phyloP scores from a whole-genome alignment of 2,797 vertebrate genomes.

The Galagoides demidoff region DNA sequence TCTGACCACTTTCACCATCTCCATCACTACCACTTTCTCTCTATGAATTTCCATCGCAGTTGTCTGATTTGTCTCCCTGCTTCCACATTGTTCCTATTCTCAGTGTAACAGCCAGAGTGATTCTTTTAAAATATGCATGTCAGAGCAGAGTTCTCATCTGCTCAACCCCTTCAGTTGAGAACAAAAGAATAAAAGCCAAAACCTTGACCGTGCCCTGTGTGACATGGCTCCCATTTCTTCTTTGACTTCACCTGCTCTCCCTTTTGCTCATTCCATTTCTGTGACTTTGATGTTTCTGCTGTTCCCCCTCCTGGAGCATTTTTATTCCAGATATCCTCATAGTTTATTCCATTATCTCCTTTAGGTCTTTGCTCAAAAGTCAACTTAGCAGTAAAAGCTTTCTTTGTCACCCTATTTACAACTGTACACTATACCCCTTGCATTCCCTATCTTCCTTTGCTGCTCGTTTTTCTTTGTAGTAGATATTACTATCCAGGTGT shows the following conservation, averaged over 20 bases:
- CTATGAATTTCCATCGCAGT: neutral
- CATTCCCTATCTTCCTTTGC: neutral
- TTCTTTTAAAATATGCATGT: neutral
- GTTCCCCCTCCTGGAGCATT: neutral
- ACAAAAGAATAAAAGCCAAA: neutral
- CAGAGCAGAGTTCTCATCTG: neutral
- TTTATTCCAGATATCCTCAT: neutral
- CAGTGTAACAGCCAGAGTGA: neutral
- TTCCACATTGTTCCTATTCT: neutral
- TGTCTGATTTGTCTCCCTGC: neutral
- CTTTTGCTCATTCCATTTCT: neutral
- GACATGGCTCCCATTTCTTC: too few species aligned
- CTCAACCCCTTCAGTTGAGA: neutral
- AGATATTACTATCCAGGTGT: neutral
- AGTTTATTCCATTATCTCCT: neutral
- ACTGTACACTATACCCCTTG: neutral
- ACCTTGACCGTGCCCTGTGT: neutral
- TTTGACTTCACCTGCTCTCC: neutral
- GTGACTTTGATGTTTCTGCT: neutral
- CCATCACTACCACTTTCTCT: neutral
- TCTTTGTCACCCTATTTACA: neutral
- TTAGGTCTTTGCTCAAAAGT: constrained; percentile 23
- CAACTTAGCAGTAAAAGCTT: neutral
- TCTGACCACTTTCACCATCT: neutral
- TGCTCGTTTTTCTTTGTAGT: constrained; percentile 17